Evolutionary conservation across 2,113 vertebrate species (phyloP), one percentile per base, ranked within the genome.

Genomic region (Morone saxatilis): DNA sequence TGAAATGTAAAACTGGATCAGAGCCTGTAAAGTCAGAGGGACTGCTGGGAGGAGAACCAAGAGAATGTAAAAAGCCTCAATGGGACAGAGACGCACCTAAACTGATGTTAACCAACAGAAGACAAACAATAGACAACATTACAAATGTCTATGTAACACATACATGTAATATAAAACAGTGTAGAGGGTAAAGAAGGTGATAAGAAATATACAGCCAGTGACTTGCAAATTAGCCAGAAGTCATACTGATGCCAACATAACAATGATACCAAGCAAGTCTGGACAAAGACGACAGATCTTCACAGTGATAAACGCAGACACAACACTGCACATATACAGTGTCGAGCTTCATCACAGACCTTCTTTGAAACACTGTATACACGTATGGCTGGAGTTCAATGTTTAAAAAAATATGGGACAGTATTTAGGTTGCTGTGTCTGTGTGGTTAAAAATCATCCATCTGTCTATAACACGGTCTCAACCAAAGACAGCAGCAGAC

Each of bases 191-290:
- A 36, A 66, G 47, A 25, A 41, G 71, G 25, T 54, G 51, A 63
- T 74, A n/a, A 78, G 20, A 61, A 41, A 60, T 17, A 66, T 51
- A 54, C 0, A n/a, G n/a, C 19, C 51, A 10, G 25, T 77, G 48
- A 82, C 59, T 79, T 13, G 20, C 19, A 65, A 19, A 61, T 53
- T 11, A 79, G 43, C 78, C 53, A 53, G 10, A 54, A 83, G 71
- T 65, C 22, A 36, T 4, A 36, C 7, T 54, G 20, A 41, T n/a
- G 48, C 25, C 51, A 36, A 79, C 36, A 43, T 38, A 63, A 75
- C 38, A 41, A 62, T 14, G 20, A 56, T 2, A 41, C 1, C 53
- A 36, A 19, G 14, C 77, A 71, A 70, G 84, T 68, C 71, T 54
- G 54, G 4, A 60, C 48, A 59, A n/a, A 51, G 48, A 10, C 47